Conservation (phyloP, 2,888 invertebrate genomes). For the Pseudolycoriella hygida region DNA sequence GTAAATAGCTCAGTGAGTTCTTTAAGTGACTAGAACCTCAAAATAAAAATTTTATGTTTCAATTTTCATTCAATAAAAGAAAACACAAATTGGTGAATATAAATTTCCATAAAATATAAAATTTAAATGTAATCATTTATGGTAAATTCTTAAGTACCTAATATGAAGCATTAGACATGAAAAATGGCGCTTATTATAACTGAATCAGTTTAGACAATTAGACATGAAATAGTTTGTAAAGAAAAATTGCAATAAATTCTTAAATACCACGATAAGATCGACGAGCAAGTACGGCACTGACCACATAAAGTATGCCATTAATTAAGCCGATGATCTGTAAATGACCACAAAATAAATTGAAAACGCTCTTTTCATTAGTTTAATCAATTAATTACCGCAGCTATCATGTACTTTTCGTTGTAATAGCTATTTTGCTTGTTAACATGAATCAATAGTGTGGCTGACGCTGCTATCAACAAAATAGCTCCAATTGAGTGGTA, state of each 20-base stretch:
- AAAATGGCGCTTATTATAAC: too few relatives aligned
- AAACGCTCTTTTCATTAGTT: background rate
- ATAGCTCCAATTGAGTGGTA: slow-evolving; percentile 62
- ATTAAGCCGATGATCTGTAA: slow-evolving; percentile 46
- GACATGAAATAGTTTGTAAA: too few relatives aligned
- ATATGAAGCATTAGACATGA: too few relatives aligned
- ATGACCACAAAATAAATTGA: slow-evolving; percentile 30
- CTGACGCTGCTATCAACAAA: slow-evolving; percentile 50
- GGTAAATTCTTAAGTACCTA: too few relatives aligned
- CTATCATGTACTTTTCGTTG: background rate
- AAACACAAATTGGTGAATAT: too few relatives aligned
- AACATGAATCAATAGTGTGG: slow-evolving; percentile 16
- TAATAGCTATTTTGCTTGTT: background rate
- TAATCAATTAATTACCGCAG: slow-evolving; percentile 1
- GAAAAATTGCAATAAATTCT: background rate
- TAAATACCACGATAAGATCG: background rate
- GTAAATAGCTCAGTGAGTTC: too few relatives aligned
- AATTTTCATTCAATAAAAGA: too few relatives aligned
- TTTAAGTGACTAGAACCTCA: too few relatives aligned
- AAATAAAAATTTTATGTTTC: too few relatives aligned
- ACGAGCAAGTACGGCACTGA: slow-evolving; percentile 55
- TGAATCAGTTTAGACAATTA: too few relatives aligned
- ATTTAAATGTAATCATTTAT: too few relatives aligned
- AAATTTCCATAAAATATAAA: too few relatives aligned
- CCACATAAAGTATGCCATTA: slow-evolving; percentile 49